Conservation (phyloP, 1,140 invertebrate genomes). For the Cherax quadricarinatus region DNA sequence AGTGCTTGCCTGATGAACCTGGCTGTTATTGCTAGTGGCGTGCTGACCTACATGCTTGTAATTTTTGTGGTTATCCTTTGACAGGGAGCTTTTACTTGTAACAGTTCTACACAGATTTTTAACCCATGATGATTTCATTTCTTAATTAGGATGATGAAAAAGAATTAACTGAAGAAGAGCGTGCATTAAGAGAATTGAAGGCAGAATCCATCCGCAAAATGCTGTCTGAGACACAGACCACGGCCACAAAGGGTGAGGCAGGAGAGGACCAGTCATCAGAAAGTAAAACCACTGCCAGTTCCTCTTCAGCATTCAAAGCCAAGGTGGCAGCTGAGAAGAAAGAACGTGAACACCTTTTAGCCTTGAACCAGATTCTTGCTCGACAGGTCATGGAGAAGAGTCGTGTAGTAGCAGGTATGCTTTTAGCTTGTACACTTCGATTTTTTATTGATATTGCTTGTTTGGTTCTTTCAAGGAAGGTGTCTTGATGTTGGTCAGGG, state of each 20-base stretch:
- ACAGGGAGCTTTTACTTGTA: too few relatives aligned
- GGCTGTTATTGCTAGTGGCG: too few relatives aligned
- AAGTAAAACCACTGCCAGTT: slow-evolving; percentile 47
- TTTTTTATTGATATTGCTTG: background rate
- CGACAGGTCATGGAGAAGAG: slow-evolving; percentile 95
- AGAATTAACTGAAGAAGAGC: slow-evolving; percentile 88
- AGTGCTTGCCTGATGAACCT: too few relatives aligned
- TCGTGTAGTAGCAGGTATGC: slow-evolving; percentile 91
- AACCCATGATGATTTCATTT: background rate
- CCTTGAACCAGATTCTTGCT: slow-evolving; percentile 93
- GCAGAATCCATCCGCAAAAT: slow-evolving; percentile 94
- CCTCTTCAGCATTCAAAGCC: slow-evolving; percentile 68
- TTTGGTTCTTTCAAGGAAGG: too few relatives aligned
- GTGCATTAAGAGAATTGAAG: slow-evolving; percentile 88
- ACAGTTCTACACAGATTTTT: too few relatives aligned
- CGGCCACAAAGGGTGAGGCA: slow-evolving; percentile 43
- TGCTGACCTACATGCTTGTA: too few relatives aligned
- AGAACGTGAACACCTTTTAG: slow-evolving; percentile 90
- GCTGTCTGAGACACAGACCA: slow-evolving; percentile 83
- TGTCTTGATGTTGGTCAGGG: too few relatives aligned
- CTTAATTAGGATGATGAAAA: slow-evolving; percentile 74
- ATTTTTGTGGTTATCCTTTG: too few relatives aligned
- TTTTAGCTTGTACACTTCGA: background rate
- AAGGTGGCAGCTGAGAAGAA: slow-evolving; percentile 89
- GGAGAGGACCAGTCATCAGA: slow-evolving; percentile 31